Base-by-base conservation (phyloP, 2,888 invertebrate genomes). In the Sinotaia quadrata region DNA sequence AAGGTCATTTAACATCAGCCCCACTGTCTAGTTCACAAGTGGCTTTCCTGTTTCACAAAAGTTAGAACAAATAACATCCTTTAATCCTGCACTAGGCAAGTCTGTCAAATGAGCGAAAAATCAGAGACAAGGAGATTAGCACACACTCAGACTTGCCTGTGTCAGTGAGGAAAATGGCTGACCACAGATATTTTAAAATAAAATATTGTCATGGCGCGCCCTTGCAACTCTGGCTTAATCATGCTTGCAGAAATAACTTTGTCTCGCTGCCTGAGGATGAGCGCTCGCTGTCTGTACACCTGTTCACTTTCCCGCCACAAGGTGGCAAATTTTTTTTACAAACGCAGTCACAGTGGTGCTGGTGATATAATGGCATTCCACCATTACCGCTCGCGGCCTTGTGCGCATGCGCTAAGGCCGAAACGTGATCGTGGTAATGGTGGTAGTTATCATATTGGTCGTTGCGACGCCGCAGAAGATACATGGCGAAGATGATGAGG, bases 401-500 rank as follows among this genome's bases (percentile, higher is more conserved):
- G 49, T 49, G 51, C 0, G 31, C 47, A 21, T 65, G 63, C 5
- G 54, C 54, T 29, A 63, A 31, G 15, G 63, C 52, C 24, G 58
- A 67, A 10, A 65, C 24, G 49, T 80, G 80, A 37, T 59, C 60
- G 61, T 70, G 67, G 33, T 69, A 59, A 49, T 68, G 67, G 51
- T 73, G 69, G 68, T 81, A 80, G 49, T 76, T 76, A 75, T 81
- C 78, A 41, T 80, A 74, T 44, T 82, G 81, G 61, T 81, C 81
- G 56, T 80, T 83, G 36, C 85, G 81, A 29, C 85, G 74, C 24
- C 85, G 75, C 41, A 88, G 75, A 8, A 88, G 78, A 61, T 85
- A 85, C 75, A 87, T 83, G 58, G 87, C 87, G 69, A 87, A 85
- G 68, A 87, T 83, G 41, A 86, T 83, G 10, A 87, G 82, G 24